These are phyloP conservation scores for Orthosia incerta DNA, from an alignment of 2,888 invertebrate genomes.

Conservation along the genomic window DNA sequence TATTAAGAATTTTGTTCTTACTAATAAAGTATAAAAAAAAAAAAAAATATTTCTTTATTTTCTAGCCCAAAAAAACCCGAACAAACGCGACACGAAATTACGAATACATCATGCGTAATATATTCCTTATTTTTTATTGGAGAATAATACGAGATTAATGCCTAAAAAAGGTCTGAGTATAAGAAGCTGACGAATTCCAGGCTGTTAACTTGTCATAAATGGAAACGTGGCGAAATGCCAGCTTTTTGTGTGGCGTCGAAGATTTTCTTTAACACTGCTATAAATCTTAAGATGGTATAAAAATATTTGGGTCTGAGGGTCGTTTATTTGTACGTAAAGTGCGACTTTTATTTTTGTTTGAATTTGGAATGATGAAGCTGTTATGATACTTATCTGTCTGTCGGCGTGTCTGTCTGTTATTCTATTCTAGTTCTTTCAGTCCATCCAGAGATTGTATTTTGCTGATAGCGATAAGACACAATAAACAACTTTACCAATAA, in stretches of 20 bases:
- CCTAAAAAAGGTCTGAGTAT: conserved; percentile 20
- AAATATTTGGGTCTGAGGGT: conserved; percentile 18
- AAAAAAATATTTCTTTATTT: too few relatives aligned
- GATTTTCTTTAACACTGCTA: conserved; percentile 43
- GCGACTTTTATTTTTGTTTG: neutral
- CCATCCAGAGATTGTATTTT: too few relatives aligned
- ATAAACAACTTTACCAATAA: too few relatives aligned
- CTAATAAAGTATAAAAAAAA: too few relatives aligned
- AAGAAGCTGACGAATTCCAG: conserved; percentile 34
- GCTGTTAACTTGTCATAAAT: conserved; percentile 53
- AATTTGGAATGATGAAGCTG: neutral
- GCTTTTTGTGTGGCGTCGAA: conserved; percentile 22
- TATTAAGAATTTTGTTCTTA: too few relatives aligned
- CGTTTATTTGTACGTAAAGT: conserved; percentile 1
- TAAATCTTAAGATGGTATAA: conserved; percentile 48
- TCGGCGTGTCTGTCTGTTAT: too few relatives aligned
- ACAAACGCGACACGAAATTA: conserved; percentile 18
- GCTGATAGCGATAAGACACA: too few relatives aligned
- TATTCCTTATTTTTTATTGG: conserved; percentile 46
- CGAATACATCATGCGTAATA: conserved; percentile 28
- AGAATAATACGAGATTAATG: conserved; percentile 39
- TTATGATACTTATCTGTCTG: neutral
- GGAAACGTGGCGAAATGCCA: conserved; percentile 43
- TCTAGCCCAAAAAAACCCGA: neutral
- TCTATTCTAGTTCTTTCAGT: too few relatives aligned